phyloP scores from a whole-genome alignment of 2,797 vertebrate species.

The Semaprochilodus insignis region DNA sequence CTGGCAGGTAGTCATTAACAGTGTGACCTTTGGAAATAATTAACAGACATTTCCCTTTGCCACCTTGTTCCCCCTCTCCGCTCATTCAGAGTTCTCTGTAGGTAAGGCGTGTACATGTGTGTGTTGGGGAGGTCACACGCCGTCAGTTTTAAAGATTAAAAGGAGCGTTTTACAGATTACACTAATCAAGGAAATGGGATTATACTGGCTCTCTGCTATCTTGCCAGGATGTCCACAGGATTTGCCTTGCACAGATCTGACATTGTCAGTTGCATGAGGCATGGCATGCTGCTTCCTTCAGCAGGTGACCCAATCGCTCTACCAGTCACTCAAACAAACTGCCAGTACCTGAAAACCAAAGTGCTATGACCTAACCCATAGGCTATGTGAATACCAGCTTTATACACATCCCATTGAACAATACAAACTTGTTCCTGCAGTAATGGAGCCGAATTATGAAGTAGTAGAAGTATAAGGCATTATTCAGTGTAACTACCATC shows the following conservation, averaged over 20 bases:
- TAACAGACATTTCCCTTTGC: conserved; percentile 70
- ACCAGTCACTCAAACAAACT: neutral
- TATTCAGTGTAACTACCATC: neutral
- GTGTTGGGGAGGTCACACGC: conserved; percentile 37
- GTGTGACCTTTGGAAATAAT: conserved; percentile 85
- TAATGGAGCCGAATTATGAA: neutral
- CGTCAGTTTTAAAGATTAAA: conserved; percentile 58
- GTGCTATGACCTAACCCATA: conserved; percentile 22
- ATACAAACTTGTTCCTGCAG: conserved; percentile 11
- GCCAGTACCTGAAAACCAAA: neutral
- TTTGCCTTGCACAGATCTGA: conserved; percentile 31
- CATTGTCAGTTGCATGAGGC: conserved; percentile 27
- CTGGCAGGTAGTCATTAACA: conserved; percentile 82
- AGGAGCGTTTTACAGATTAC: conserved; percentile 57
- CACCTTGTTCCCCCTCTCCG: neutral
- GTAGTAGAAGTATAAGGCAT: neutral
- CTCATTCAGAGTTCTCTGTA: conserved; percentile 69
- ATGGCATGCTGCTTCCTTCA: conserved; percentile 24
- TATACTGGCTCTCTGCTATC: conserved; percentile 47
- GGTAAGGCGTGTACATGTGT: conserved; percentile 23
- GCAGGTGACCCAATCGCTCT: conserved; percentile 18
- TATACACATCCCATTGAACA: neutral
- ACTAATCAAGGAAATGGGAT: conserved; percentile 61
- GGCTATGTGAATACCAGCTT: conserved; percentile 10
- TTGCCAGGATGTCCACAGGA: conserved; percentile 33